A percentile compares a stretch with the other conserved stretches of the same genome.
phyloP scores from a whole-genome alignment of 2,113 vertebrate genomes.

The Varanus salvator region DNA sequence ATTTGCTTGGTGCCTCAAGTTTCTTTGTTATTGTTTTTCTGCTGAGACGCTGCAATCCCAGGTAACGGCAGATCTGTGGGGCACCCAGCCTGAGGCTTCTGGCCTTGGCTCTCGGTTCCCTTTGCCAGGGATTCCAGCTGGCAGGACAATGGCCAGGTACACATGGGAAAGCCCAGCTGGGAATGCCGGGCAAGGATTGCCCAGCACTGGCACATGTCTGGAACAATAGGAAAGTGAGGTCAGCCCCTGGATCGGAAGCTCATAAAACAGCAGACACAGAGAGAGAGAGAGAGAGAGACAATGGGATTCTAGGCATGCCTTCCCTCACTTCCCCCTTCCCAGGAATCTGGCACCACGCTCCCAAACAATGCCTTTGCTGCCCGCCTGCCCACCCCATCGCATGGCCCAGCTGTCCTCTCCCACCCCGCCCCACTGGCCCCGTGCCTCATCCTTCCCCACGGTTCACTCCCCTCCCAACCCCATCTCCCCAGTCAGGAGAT shows the following conservation, averaged over 20 bases:
- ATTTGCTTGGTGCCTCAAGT: background rate
- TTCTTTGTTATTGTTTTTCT: background rate
- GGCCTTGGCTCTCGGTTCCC: too few species aligned
- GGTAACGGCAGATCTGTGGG: background rate
- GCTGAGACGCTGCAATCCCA: background rate
- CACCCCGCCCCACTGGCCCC: background rate
- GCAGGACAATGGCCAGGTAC: conserved; percentile 4
- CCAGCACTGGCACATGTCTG: background rate
- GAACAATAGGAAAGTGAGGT: conserved; percentile 8
- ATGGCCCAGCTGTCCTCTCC: background rate
- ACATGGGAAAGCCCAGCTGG: background rate
- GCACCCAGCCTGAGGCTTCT: too few species aligned
- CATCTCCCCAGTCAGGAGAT: background rate
- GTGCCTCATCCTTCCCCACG: background rate
- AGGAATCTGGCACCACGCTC: background rate
- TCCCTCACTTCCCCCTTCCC: background rate
- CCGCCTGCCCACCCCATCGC: background rate
- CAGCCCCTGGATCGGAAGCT: background rate
- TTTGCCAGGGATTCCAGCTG: background rate
- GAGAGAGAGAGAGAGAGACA: background rate
- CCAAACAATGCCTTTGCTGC: background rate
- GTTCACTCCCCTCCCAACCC: background rate
- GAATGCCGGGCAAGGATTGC: background rate
- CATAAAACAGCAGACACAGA: background rate
- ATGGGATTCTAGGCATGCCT: conserved; percentile 5